Evolutionary conservation across 2,113 vertebrate genomes (phyloP), one percentile per base, ranked within the genome.

Genomic region (Turdus rufiventris): DNA sequence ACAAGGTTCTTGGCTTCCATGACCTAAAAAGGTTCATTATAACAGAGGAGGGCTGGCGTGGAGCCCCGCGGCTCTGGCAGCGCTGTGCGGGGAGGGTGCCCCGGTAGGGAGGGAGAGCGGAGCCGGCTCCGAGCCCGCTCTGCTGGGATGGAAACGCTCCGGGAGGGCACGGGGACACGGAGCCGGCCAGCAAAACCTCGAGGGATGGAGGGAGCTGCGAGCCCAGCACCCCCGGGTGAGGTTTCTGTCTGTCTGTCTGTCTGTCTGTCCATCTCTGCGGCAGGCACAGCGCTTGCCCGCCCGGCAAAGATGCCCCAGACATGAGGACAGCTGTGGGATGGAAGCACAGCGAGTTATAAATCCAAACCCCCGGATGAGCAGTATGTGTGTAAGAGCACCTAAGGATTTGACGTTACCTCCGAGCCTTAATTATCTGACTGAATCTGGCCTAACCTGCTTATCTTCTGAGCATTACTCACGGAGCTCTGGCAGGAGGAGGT

Each of bases 361-460:
- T 65, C 94, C 75, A 74, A 68, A n/a, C 25, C 66, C 66, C 70
- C 7, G 14, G 42, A 21, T 62, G 88, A 88, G 81, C 82, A 74
- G 67, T 43, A 6, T 8, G 3, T 85, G 56, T 45, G 42, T 38
- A 29, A 62, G 71, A 88, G 67, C 88, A 71, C 63, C 5, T 40
- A 45, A 58, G 90, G 93, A 84, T 86, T 82, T 68, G 63, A 33
- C 4, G 0, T 91, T 94, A 50, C 68, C 85, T 74, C 72, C 85
- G 72, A 9, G 75, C 60, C 72, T 81, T 75, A 96, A 95, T 96
- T 96, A 78, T 24, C 82, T 47, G 65, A 5, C 60, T 45, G 72
- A 74, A 91, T 94, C 85, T 91, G 93, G 93, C 93, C 82, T 88
- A 94, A 95, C 91, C 96, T 93, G 94, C 94, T 93, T 94, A 90